Base-by-base conservation (phyloP, 2,888 invertebrate genomes). In the Agonopterix heracliana region DNA sequence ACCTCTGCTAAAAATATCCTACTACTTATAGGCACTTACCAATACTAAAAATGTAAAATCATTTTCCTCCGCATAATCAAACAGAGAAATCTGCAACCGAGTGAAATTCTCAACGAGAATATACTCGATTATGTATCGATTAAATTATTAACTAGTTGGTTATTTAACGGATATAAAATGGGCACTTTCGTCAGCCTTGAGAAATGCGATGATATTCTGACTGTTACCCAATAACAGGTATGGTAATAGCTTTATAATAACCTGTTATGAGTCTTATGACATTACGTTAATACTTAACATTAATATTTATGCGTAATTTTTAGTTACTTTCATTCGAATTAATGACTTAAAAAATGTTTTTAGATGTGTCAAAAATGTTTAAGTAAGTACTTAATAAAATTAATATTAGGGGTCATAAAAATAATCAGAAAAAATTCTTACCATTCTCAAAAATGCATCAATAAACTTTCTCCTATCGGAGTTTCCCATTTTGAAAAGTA, bases 361-460 rank as follows among this genome's bases (percentile, higher is more conserved):
- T 3, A 38, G 4, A 10, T 10, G 1, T 38, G n/a, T 38, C 38
- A 17, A 26, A 17, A 14, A 44, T 3, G 43, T 26, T 43, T 47
- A 1, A 41, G 40, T 40, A 40, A 4, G 40, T 40, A n/a, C n/a
- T 40, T 41, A 41, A 41, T 2, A 41, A 11, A 12, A 41, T n/a
- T n/a, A 41, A 41, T 12, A 10, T 10, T 35, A 9, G 38, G 9
- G n/a, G n/a, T 4, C 38, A 38, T 26, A 26, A 26, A 17, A 26
- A 26, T 26, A 26, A 7, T 7, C 26, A 26, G 7, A 8, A 2
- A 10, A 10, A 38, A 38, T n/a, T 38, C 86, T 83, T 72, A 87
- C 87, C 87, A 86, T 86, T 77, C 80, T 86, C 53, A 78, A 68
- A 68, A 73, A 61, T 54, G 62, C 60, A 60, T 63, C 56, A 51